These are phyloP conservation scores for Xiphophorus hellerii DNA, from an alignment of 2,113 vertebrate species.

Conservation along the genomic window DNA sequence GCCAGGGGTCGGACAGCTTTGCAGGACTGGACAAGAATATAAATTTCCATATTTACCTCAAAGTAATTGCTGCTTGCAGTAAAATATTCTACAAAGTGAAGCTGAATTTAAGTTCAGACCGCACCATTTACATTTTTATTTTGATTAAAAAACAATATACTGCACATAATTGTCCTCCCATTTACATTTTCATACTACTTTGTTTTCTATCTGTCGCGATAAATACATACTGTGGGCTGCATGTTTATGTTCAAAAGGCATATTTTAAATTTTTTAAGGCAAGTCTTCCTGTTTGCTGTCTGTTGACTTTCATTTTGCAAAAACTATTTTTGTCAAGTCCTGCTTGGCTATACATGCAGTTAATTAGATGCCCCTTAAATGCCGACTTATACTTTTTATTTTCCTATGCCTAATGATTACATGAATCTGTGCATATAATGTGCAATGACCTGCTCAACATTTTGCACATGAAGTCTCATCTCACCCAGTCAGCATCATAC, in stretches of 20 bases:
- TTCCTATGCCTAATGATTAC: constrained; percentile 2
- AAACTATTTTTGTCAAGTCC: constrained; percentile 21
- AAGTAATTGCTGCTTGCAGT: no score
- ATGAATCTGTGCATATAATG: constrained; percentile 1
- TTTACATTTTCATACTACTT: neutral
- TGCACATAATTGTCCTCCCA: no score
- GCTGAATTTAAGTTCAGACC: no score
- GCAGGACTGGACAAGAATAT: neutral
- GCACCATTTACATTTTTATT: no score
- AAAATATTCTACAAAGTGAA: no score
- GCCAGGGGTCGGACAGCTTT: neutral
- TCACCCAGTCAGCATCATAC: constrained; percentile 1
- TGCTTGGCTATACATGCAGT: constrained; percentile 19
- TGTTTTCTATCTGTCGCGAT: no score
- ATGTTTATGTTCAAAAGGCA: neutral
- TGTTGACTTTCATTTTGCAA: constrained; percentile 2
- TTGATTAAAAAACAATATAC: no score
- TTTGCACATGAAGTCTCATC: neutral
- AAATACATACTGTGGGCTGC: neutral
- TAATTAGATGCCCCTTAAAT: constrained; percentile 37
- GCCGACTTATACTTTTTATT: constrained; percentile 44
- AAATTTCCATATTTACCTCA: neutral
- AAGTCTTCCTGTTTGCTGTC: neutral
- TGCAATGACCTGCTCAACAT: constrained; percentile 9
- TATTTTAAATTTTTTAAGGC: neutral